A percentile compares a stretch with the other conserved stretches of the same genome.
phyloP scores from a whole-genome alignment of 2,888 invertebrate genomes.

The Leptinotarsa juncta region DNA sequence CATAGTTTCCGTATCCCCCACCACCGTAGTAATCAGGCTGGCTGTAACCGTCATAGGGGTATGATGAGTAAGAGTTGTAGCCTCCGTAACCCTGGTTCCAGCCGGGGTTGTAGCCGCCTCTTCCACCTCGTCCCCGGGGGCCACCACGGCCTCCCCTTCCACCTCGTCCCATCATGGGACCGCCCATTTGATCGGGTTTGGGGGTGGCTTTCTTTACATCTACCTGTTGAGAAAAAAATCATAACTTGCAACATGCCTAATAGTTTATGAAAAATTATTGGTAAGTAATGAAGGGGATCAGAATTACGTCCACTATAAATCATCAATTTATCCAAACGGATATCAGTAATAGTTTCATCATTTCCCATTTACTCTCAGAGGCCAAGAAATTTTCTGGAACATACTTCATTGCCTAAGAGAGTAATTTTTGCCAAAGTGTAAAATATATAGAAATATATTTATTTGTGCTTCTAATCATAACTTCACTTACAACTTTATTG shows the following conservation, averaged over 20 bases:
- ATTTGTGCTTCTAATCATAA: no score
- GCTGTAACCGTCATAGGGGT: constrained; percentile 74
- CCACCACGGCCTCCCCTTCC: constrained; percentile 77
- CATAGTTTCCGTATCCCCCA: constrained; percentile 66
- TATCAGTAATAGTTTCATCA: constrained; percentile 27
- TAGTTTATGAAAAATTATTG: not conserved
- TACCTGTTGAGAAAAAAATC: constrained; percentile 69
- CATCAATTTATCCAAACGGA: constrained; percentile 41
- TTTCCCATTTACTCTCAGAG: constrained; percentile 5
- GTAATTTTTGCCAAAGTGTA: not conserved
- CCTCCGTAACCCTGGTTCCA: constrained; percentile 72
- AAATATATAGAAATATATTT: no score
- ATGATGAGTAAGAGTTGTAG: constrained; percentile 45
- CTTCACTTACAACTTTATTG: no score
- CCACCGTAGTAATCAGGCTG: constrained; percentile 55
- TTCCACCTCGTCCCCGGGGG: constrained; percentile 77
- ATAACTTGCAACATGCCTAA: not conserved
- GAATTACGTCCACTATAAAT: constrained; percentile 28
- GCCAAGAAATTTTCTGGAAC: no score
- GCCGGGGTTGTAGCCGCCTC: constrained; percentile 70
- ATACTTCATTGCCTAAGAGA: no score
- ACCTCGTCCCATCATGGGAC: constrained; percentile 67
- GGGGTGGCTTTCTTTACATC: constrained; percentile 97
- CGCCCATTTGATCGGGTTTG: constrained; percentile 79
- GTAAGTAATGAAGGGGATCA: constrained; percentile 10